Base-by-base conservation (phyloP, 2,797 vertebrate species). In the Morus bassanus region DNA sequence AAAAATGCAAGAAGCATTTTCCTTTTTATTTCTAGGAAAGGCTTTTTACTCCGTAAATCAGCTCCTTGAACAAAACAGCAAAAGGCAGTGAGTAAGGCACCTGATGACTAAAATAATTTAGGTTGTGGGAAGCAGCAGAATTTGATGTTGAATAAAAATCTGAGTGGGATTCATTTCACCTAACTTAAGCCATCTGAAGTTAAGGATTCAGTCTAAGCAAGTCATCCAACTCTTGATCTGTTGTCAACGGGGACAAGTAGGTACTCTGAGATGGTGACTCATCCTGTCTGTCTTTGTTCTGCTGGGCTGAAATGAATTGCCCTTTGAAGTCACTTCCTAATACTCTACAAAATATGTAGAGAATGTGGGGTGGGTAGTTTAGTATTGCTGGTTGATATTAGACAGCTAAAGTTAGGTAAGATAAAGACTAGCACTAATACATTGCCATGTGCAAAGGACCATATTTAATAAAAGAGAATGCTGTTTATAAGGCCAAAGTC, bases 311-410 rank as follows among this genome's bases (percentile, higher is more conserved):
- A 92, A 88, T 73, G 76, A 85, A 69, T 30, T 61, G 79, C 67
- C 76, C 82, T 97, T 96, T 95, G 87, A 96, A 92, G 85, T 19
- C 65, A 41, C 76, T 96, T 96, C 85, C 95, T 68, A 92, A 84
- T 72, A 72, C 85, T 89, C 73, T 46, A 68, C 61, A 78, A 93
- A 96, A 69, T 39, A 68, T 25, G 56, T 9, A 7, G 87, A 92
- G 56, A 83, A 82, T 70, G 78, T 53, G 57, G 75, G 81, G 33
- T 74, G 89, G 65, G 64, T 63, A 85, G 72, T 37, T 94, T 27
- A 60, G 39, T 43, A 28, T 24, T 74, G 76, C 61, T 70, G 61
- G 50, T 31, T 72, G 72, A 53, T 85, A 61, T 46, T 41, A 61
- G 74, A 48, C 73, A 68, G 75, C 68, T 83, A 2, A 88, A 65